Conservation (phyloP, 1,140 invertebrate species). For the Anadara kagoshimensis region DNA sequence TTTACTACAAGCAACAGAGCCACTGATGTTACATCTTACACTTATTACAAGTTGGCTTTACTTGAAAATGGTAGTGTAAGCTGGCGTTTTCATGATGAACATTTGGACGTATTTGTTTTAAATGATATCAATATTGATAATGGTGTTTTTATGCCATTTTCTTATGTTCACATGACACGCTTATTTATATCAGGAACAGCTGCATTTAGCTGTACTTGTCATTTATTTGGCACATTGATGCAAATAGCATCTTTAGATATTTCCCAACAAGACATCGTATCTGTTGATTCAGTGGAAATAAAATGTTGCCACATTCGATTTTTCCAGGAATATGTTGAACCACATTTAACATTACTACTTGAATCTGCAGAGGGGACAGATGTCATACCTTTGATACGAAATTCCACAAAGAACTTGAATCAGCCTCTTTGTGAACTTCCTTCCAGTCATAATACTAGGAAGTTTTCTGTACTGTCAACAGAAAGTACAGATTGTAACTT, state of each 20-base stretch:
- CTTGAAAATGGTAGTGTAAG: neutral
- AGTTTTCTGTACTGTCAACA: neutral
- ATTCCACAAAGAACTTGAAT: neutral
- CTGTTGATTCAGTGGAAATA: neutral
- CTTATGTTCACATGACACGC: slow-evolving; percentile 9
- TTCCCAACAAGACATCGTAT: neutral
- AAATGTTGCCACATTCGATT: slow-evolving; percentile 12
- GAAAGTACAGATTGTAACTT: neutral
- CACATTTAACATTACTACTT: neutral
- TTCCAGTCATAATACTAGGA: neutral
- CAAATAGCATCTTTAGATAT: slow-evolving; percentile 10
- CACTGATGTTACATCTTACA: neutral
- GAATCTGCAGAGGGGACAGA: neutral
- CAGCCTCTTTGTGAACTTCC: neutral
- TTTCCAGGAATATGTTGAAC: slow-evolving; percentile 8
- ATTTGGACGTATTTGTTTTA: neutral
- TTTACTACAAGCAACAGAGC: slow-evolving; percentile 2
- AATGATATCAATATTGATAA: slow-evolving; percentile 9
- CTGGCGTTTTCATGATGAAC: neutral
- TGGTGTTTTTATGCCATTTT: neutral
- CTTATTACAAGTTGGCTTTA: neutral
- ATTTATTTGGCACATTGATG: neutral
- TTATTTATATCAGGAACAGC: too few species aligned
- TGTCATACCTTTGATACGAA: neutral
- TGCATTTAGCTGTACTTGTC: slow-evolving; percentile 3